phyloP scores from a whole-genome alignment of 2,113 vertebrate species.

The Phalacrocorax aristotelis region DNA sequence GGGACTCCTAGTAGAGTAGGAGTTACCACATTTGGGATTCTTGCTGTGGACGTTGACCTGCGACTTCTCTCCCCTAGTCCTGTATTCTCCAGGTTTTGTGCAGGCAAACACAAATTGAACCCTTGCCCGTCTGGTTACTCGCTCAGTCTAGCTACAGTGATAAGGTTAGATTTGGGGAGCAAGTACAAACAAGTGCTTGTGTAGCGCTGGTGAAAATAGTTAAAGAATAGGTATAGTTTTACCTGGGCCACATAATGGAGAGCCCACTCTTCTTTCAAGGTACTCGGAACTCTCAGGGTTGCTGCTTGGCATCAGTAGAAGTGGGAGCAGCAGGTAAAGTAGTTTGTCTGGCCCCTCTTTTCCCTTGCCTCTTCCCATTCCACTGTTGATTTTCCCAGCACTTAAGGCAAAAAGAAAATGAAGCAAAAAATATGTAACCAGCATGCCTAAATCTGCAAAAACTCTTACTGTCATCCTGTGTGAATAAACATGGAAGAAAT shows the following conservation, averaged over 20 bases:
- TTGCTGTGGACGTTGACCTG: neutral
- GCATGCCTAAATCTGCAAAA: neutral
- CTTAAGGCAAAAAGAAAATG: neutral
- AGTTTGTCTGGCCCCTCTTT: neutral
- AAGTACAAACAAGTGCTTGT: neutral
- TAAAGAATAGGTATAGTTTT: neutral
- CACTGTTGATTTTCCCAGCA: neutral
- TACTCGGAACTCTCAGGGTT: neutral
- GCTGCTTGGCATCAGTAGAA: neutral
- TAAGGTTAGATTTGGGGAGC: neutral
- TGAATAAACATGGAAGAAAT: neutral
- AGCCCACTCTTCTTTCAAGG: neutral
- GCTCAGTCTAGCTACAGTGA: neutral
- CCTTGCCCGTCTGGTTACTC: neutral
- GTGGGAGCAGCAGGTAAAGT: neutral
- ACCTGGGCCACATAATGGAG: neutral
- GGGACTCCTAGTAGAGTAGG: neutral
- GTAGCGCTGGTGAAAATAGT: neutral
- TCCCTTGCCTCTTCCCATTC: neutral
- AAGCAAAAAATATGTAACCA: neutral
- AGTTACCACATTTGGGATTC: neutral
- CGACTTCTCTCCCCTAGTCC: neutral
- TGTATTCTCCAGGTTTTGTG: neutral
- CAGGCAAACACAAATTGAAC: neutral
- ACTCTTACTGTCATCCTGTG: neutral